These are phyloP conservation scores for Pomatostomus ruficeps DNA, from an alignment of 2,113 vertebrate species.

Conservation along the genomic window DNA sequence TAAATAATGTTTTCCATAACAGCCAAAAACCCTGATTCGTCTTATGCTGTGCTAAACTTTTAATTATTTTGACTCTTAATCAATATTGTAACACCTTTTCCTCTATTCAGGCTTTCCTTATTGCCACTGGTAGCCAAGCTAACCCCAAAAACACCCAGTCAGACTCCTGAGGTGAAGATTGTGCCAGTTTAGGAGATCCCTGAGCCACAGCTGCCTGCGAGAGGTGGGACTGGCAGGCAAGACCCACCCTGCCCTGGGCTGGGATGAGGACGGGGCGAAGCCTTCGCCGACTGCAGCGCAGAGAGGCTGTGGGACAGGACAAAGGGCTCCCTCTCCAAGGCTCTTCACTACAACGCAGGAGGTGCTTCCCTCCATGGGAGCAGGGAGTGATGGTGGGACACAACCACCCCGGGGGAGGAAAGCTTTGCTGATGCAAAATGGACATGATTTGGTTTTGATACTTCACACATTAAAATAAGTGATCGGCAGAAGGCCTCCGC, in stretches of 20 bases:
- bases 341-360: not conserved
- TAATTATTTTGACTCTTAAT: not conserved
- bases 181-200: not conserved
- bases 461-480: not conserved
- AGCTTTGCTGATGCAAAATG: not conserved
- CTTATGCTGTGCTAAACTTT: not conserved
- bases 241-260: not conserved
- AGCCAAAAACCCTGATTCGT: not conserved
- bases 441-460: not conserved
- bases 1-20: not conserved
- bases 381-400: accelerated
- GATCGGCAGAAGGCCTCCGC: not conserved
- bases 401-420: not conserved
- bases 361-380: not conserved
- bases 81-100: not conserved
- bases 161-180: not conserved
- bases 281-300: accelerated
- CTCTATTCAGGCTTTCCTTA: not conserved
- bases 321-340: not conserved
- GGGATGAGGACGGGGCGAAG: not conserved
- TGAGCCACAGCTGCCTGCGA: not conserved
- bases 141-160: not conserved
- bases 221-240: accelerated
- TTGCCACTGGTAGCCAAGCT: accelerated
- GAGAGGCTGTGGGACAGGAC: not conserved